Evolutionary conservation across 2,113 vertebrate species (phyloP), one percentile per base, ranked within the genome.

Genomic region (Lipophrys pholis): DNA sequence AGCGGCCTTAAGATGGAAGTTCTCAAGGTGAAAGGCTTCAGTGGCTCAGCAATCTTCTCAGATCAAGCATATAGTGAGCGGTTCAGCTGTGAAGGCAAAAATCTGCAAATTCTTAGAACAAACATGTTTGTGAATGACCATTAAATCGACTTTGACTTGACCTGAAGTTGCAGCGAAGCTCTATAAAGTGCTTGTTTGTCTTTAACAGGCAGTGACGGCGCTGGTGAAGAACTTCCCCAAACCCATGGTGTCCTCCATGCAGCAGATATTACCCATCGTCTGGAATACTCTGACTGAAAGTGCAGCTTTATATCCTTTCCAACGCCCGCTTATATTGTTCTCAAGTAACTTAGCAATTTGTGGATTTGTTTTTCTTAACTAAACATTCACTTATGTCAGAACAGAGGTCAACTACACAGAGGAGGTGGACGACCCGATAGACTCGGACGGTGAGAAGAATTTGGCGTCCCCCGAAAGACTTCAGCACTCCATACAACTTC

Each of bases 401-500:
- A 99, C 98, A 69, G 98, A 99, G 87, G 98, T 99, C 39, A 99
- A 99, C 88, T 97, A 99, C 93, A 99, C 97, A 17, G 98, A 99
- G 82, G 98, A 99, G 72, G 97, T 99, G 57, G 97, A 99, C 50
- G 96, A 99, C 69, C 97, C 97, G 2, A 91, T 99, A 43, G 98
- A 99, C 89, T 99, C 98, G 4, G 98, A 99, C 50, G 98, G 98
- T 99, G 87, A 75, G 95, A 81, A 56, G 17, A 10, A 61, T 14
- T 69, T 7, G 14, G 4, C 15, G 11, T 21, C 11, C 11, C 0
- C 14, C 12, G 5, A 39, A 2, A 30, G 21, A 30, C 21, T 30
- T 30, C 21, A 30, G 21, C 21, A 30, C 4, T 30, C 21, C 21
- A 30, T 30, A 30, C 21, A 30, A 30, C 21, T 30, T 30, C 4